Percentiles rank a stretch among this genome's conserved stretches.
phyloP scores from a whole-genome alignment of 2,888 invertebrate genomes.

The Nineta flava region DNA sequence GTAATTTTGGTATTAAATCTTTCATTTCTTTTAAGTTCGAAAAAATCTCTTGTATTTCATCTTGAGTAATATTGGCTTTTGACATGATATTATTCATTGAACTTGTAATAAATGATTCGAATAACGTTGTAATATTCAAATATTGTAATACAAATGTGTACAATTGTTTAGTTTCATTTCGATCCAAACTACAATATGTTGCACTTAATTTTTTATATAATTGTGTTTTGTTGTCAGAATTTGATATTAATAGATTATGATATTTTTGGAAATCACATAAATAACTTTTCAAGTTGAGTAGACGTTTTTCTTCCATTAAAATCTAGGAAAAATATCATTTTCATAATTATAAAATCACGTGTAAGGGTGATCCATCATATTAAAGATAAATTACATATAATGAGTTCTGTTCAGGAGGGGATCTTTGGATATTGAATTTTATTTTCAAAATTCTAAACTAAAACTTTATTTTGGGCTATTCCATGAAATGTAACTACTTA shows the following conservation, averaged over 20 bases:
- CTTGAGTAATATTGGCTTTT: constrained; percentile 31
- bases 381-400: too few species aligned
- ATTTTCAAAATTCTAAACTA: too few species aligned
- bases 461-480: too few species aligned
- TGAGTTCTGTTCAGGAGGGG: too few species aligned
- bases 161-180: neutral
- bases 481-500: too few species aligned
- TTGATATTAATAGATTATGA: neutral
- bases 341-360: neutral
- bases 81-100: constrained; percentile 31
- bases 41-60: constrained; percentile 29
- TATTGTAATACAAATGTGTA: neutral
- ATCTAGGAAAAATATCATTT: neutral
- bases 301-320: constrained; percentile 17
- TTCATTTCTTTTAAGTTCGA: constrained; percentile 28
- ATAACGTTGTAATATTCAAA: constrained; percentile 15
- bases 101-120: constrained; percentile 28
- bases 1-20: constrained; percentile 29
- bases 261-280: constrained; percentile 22
- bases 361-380: too few species aligned
- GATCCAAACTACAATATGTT: neutral
- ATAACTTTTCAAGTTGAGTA: constrained; percentile 19
- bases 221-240: too few species aligned
- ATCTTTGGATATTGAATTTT: too few species aligned
- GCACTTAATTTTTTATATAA: constrained; percentile 9